A percentile compares a stretch with the other conserved stretches of the same genome.
phyloP scores from a whole-genome alignment of 2,113 vertebrate genomes.

The Pachypanchax playfairii region DNA sequence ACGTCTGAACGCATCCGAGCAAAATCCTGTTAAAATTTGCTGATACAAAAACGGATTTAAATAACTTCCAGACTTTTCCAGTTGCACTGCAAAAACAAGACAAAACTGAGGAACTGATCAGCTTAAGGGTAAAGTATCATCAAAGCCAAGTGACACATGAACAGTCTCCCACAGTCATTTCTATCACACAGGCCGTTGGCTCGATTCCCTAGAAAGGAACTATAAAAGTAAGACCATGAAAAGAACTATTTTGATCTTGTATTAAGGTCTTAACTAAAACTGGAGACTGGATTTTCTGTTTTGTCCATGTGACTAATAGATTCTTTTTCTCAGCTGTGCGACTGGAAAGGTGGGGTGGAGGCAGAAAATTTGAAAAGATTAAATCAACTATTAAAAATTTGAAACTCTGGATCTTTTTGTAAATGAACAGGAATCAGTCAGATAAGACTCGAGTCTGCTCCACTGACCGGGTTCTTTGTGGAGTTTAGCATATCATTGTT shows the following conservation, averaged over 20 bases:
- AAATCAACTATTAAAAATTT: too few relatives aligned
- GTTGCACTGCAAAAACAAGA: too few relatives aligned
- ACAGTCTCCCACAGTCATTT: slow-evolving; percentile 19
- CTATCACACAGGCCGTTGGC: slow-evolving; percentile 39
- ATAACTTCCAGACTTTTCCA: too few relatives aligned
- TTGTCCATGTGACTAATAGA: slow-evolving; percentile 13
- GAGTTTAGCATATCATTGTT: not conserved
- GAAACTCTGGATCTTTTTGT: too few relatives aligned
- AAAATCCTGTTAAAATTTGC: not conserved
- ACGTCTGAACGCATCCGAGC: not conserved
- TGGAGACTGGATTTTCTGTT: slow-evolving; percentile 8
- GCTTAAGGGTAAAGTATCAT: slow-evolving; percentile 20
- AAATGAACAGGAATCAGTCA: too few relatives aligned
- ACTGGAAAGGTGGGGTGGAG: not conserved
- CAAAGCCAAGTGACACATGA: slow-evolving; percentile 29
- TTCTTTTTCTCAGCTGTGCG: slow-evolving; percentile 10
- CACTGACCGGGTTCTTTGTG: slow-evolving; percentile 16
- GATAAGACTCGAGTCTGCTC: too few relatives aligned
- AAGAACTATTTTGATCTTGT: slow-evolving; percentile 26
- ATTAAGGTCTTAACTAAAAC: slow-evolving; percentile 12
- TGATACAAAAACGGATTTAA: too few relatives aligned
- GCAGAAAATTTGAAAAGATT: not conserved
- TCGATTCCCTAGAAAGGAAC: slow-evolving; percentile 31
- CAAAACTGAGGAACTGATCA: too few relatives aligned
- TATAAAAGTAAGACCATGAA: slow-evolving; percentile 33